These are phyloP conservation scores for Takifugu flavidus DNA, from an alignment of 2,113 vertebrate genomes.

Conservation along the genomic window DNA sequence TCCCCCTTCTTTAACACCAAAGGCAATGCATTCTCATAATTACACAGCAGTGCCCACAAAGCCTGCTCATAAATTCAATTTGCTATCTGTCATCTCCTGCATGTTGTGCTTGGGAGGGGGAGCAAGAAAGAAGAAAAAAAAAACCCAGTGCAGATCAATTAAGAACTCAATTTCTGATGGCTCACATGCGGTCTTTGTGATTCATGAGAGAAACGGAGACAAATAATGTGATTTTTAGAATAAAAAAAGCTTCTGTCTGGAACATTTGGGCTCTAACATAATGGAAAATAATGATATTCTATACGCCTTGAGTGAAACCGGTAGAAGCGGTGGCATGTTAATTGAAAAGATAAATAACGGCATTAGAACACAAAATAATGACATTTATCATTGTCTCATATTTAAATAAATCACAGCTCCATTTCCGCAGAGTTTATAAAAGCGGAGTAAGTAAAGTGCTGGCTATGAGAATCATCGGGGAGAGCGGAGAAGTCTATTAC, in stretches of 20 bases:
- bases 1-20: slow-evolving; percentile 47
- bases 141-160: slow-evolving; percentile 52
- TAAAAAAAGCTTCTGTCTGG: slow-evolving; percentile 17
- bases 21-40: slow-evolving; percentile 62
- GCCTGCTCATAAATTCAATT: slow-evolving; percentile 74
- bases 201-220: slow-evolving; percentile 39
- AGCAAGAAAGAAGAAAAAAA: slow-evolving; percentile 9
- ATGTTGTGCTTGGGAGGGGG: slow-evolving; percentile 41
- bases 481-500: slow-evolving; percentile 41
- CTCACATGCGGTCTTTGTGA: slow-evolving; percentile 45
- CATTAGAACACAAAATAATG: not conserved
- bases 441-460: slow-evolving; percentile 25
- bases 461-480: slow-evolving; percentile 18
- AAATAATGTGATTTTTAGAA: slow-evolving; percentile 19
- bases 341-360: slow-evolving; percentile 8
- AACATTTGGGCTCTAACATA: slow-evolving; percentile 11
- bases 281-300: slow-evolving; percentile 25
- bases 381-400: slow-evolving; percentile 5
- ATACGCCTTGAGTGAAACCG: slow-evolving; percentile 3
- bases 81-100: slow-evolving; percentile 68
- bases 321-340: slow-evolving; percentile 8
- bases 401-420: slow-evolving; percentile 16
- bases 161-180: slow-evolving; percentile 63
- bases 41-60: slow-evolving; percentile 67
- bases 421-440: slow-evolving; percentile 3